A percentile compares a stretch with the other conserved stretches of the same genome.
These are phyloP conservation scores for Edolisoma coerulescens DNA, from an alignment of 2,113 vertebrate genomes.

Conservation along the genomic window DNA sequence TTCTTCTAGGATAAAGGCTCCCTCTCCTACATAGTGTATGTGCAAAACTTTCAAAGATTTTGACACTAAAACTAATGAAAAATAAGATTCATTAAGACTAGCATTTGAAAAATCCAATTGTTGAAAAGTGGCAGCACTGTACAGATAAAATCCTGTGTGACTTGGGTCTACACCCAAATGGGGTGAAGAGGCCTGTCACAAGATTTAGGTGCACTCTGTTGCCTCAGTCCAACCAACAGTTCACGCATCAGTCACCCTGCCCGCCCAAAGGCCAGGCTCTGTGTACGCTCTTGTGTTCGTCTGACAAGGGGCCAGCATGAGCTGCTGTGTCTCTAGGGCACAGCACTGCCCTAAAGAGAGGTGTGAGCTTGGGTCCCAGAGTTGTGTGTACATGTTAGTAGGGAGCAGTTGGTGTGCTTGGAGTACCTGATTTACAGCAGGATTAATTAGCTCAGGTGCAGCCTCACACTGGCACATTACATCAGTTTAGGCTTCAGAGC, in stretches of 20 bases:
- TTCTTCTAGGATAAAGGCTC: neutral
- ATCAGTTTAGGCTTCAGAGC: neutral
- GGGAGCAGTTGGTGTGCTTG: rapidly evolving
- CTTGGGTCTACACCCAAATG: neutral
- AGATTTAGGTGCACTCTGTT: neutral
- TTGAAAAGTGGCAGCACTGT: neutral
- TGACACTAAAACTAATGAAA: neutral
- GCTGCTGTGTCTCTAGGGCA: neutral
- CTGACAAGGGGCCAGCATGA: neutral
- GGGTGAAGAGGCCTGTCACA: neutral
- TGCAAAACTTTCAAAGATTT: neutral
- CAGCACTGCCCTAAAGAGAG: neutral
- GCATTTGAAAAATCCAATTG: neutral
- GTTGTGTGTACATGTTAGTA: rapidly evolving
- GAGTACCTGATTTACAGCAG: neutral
- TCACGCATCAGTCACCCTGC: neutral
- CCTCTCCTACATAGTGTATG: neutral
- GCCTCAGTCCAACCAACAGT: neutral
- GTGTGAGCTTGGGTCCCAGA: rapidly evolving
- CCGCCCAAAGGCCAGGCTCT: neutral
- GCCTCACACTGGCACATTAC: rapidly evolving
- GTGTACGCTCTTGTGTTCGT: neutral
- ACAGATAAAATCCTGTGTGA: neutral
- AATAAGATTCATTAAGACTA: neutral
- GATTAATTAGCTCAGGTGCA: neutral